Evolutionary conservation across 37 sponge, comb jelly and placozoan genomes (phyloP).

Genomic region (Tethya wilhelma): DNA sequence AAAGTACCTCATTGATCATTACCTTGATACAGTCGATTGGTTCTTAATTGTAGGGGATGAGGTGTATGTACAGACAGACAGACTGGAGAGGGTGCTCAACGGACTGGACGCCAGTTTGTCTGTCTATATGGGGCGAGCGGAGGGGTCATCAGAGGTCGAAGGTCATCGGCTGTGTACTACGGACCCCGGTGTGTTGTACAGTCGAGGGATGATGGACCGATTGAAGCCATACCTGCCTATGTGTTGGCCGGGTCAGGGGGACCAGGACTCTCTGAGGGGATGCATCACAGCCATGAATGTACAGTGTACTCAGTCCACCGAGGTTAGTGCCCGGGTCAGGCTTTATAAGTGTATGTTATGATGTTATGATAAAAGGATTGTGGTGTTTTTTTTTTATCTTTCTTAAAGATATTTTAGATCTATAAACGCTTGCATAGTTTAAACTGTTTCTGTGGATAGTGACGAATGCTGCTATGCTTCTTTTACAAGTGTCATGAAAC

Average conservation of each 20-base stretch:
- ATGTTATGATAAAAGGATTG: too few relatives aligned
- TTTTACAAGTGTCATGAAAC: too few relatives aligned
- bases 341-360: too few relatives aligned
- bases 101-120: conserved; percentile 9
- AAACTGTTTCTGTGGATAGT: too few relatives aligned
- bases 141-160: background rate
- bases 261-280: conserved; percentile 1
- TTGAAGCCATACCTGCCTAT: conserved; percentile 41
- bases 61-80: conserved; percentile 21
- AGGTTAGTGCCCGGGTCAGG: conserved; percentile 34
- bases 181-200: conserved; percentile 41
- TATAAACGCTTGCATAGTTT: too few relatives aligned
- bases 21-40: conserved; percentile 47
- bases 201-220: conserved; percentile 25
- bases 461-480: too few relatives aligned
- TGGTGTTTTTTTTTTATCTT: too few relatives aligned
- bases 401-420: too few relatives aligned
- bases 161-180: background rate
- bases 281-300: conserved; percentile 33
- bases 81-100: conserved; percentile 31
- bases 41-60: conserved; percentile 51
- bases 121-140: conserved; percentile 35
- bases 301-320: conserved; percentile 48
- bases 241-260: conserved; percentile 49
- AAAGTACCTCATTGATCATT: conserved; percentile 39